phyloP scores from a whole-genome alignment of 2,113 vertebrate genomes.

The Hypomesus transpacificus region DNA sequence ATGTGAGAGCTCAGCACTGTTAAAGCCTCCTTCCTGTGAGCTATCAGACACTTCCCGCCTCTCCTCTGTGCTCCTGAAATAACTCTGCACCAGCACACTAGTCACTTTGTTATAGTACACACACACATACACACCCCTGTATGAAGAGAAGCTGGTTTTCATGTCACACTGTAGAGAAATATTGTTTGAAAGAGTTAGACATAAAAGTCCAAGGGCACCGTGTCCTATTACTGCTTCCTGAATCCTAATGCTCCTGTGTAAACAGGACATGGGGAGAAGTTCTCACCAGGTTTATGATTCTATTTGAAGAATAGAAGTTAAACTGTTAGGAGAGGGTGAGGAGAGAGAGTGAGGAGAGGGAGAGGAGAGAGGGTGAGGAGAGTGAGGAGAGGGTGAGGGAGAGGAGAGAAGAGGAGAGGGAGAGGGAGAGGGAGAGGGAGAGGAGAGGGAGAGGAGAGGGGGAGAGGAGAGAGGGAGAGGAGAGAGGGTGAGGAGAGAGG shows the following conservation, averaged over 20 bases:
- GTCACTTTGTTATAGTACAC: slow-evolving; percentile 39
- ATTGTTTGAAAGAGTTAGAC: slow-evolving; percentile 25
- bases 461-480: no score
- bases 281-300: neutral
- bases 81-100: slow-evolving; percentile 49
- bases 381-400: no score
- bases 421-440: no score
- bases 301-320: neutral
- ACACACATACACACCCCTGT: slow-evolving; percentile 29
- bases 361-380: no score
- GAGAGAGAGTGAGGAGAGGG: no score
- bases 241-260: neutral
- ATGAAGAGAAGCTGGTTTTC: slow-evolving; percentile 43
- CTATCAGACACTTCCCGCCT: slow-evolving; percentile 39
- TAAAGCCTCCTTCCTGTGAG: slow-evolving; percentile 51
- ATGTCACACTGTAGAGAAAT: slow-evolving; percentile 23
- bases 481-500: no score
- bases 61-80: slow-evolving; percentile 55
- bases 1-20: slow-evolving; percentile 54
- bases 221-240: slow-evolving; percentile 27
- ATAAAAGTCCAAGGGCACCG: slow-evolving; percentile 35
- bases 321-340: no score
- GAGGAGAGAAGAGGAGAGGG: no score
- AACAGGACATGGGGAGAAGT: slow-evolving; percentile 15
- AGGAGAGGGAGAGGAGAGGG: no score